Evolutionary conservation across 2,113 vertebrate species (phyloP).

Genomic region (Cranoglanis bouderius): DNA sequence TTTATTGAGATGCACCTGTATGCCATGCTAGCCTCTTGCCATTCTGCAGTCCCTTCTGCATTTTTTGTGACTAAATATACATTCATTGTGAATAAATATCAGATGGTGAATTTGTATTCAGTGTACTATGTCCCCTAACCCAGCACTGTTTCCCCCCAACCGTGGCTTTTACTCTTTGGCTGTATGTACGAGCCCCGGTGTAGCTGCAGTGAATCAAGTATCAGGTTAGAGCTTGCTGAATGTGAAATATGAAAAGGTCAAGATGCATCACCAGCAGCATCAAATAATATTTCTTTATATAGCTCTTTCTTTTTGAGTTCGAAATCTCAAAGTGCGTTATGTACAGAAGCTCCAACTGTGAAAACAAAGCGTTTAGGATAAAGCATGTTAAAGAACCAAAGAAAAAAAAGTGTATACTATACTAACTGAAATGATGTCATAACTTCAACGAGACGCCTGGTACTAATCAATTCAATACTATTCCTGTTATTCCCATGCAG

Average conservation of each 20-base stretch:
- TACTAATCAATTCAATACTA: no score
- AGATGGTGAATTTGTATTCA: background rate
- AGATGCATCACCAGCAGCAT: conserved; percentile 22
- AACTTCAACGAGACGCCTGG: no score
- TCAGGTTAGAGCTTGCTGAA: background rate
- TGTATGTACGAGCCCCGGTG: background rate
- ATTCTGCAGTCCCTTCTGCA: background rate
- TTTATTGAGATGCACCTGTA: no score
- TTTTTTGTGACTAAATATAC: background rate
- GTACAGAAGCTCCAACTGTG: background rate
- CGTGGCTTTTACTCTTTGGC: background rate
- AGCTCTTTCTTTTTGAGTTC: background rate
- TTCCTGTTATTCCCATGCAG: no score
- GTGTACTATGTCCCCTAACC: background rate
- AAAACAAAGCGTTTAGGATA: background rate
- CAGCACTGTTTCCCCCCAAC: background rate
- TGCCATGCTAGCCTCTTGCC: background rate
- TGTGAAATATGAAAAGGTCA: conserved; percentile 41
- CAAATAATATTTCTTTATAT: conserved; percentile 36
- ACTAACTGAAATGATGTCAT: no score
- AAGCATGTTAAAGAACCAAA: background rate
- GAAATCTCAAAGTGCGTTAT: background rate
- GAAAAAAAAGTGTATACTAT: no score
- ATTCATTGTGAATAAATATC: background rate
- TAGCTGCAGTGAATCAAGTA: background rate